phyloP scores from a whole-genome alignment of 2,888 invertebrate species.

The Ormyrus nitidulus region DNA sequence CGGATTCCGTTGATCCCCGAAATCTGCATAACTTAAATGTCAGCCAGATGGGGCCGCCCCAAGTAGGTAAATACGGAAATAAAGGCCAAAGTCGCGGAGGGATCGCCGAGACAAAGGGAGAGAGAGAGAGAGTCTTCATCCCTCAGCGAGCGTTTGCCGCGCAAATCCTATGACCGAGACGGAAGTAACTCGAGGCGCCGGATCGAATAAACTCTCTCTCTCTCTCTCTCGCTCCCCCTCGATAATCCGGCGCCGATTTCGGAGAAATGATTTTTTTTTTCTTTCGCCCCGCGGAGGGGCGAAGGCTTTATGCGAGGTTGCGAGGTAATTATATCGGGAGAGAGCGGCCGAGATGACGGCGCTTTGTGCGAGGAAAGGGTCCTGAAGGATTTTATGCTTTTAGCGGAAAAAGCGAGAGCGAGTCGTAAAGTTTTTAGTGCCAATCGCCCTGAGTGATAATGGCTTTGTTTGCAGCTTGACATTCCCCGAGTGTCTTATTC shows the following conservation, averaged over 20 bases:
- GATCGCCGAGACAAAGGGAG: neutral
- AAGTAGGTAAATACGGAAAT: slow-evolving; percentile 20
- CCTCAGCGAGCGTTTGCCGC: neutral
- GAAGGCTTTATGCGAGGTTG: neutral
- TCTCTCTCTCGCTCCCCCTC: neutral
- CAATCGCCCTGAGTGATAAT: slow-evolving; percentile 36
- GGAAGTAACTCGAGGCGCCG: neutral
- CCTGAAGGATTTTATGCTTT: slow-evolving; percentile 28
- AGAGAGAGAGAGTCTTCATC: neutral
- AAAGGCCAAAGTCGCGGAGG: neutral
- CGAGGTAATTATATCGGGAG: neutral
- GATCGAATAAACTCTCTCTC: slow-evolving; percentile 7
- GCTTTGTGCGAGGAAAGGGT: neutral
- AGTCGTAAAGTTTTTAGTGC: slow-evolving; percentile 32
- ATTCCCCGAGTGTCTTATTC: neutral
- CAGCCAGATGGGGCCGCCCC: slow-evolving; percentile 40
- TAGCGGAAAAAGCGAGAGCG: neutral
- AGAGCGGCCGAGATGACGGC: neutral
- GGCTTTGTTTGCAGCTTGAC: slow-evolving; percentile 19
- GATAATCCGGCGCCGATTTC: slow-evolving; percentile 26
- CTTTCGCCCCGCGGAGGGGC: neutral
- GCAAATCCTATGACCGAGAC: neutral
- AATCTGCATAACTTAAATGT: slow-evolving; percentile 63
- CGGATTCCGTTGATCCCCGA: slow-evolving; percentile 60
- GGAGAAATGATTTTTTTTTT: slow-evolving; percentile 21